These are phyloP conservation scores for Rhabdophis nuchalis DNA, from an alignment of 2,797 vertebrate genomes.

Conservation along the genomic window DNA sequence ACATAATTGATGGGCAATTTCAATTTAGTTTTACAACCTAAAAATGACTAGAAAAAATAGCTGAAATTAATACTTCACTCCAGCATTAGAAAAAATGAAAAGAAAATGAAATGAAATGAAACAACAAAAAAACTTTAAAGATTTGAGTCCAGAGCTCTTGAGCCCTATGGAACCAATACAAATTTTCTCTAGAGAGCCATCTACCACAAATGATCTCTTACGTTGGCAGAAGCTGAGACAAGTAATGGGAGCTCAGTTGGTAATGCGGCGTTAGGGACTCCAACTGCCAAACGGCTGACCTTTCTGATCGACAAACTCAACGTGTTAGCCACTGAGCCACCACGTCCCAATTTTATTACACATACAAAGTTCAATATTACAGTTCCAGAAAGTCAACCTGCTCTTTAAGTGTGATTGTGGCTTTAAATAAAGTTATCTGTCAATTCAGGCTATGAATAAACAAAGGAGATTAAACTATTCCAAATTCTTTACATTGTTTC, in stretches of 20 bases:
- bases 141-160: background rate
- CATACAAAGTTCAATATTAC: background rate
- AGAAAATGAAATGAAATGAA: background rate
- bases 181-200: background rate
- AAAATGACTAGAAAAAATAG: background rate
- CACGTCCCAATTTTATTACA: too few species aligned
- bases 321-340: too few species aligned
- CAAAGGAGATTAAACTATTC: background rate
- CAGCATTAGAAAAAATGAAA: background rate
- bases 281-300: too few species aligned
- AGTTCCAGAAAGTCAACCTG: background rate
- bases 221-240: too few species aligned
- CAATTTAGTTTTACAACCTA: background rate
- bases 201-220: background rate
- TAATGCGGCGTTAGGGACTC: too few species aligned
- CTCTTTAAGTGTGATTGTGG: background rate
- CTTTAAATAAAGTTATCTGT: background rate
- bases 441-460: background rate
- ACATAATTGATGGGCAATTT: background rate
- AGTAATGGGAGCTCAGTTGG: too few species aligned
- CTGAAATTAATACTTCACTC: background rate
- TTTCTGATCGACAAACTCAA: too few species aligned
- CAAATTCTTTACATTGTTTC: background rate
- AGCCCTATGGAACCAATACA: background rate
- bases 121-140: background rate